A percentile compares a stretch with the other conserved stretches of the same genome.
These are phyloP conservation scores for Apodemia duryi DNA, from an alignment of 2,888 invertebrate genomes.

Conservation along the genomic window DNA sequence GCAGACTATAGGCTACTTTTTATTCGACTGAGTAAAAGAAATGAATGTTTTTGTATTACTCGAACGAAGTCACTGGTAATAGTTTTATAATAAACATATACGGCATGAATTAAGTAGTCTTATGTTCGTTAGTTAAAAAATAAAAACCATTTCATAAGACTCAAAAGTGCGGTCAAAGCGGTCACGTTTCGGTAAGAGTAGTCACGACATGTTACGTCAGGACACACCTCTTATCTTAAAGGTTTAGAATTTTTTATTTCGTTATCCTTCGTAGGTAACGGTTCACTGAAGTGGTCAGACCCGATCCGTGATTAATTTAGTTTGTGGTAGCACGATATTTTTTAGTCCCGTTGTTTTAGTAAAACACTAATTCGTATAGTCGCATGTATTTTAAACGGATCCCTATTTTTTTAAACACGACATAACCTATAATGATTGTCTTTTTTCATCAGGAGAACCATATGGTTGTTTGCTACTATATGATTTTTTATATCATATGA, in stretches of 20 bases:
- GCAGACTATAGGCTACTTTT: no score
- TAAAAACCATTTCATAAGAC: constrained; percentile 19
- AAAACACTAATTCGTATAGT: no score
- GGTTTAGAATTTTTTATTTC: constrained; percentile 36
- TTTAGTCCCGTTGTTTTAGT: neutral
- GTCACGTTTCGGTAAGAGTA: constrained; percentile 42
- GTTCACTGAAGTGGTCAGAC: constrained; percentile 27
- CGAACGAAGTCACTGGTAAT: neutral
- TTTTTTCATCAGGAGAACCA: no score
- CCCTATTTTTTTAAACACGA: no score
- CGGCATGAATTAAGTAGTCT: constrained; percentile 20
- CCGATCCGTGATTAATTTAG: neutral
- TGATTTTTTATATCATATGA: no score
- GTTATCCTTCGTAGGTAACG: constrained; percentile 41
- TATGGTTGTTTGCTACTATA: no score
- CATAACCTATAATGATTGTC: no score
- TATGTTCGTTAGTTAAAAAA: constrained; percentile 1
- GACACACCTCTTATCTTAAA: constrained; percentile 44
- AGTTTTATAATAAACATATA: neutral
- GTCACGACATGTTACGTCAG: constrained; percentile 56
- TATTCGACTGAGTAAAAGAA: no score
- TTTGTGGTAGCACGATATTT: neutral
- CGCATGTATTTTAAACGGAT: no score
- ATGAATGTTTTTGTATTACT: neutral
- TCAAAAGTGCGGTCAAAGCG: constrained; percentile 47